Base-by-base conservation (phyloP, 2,888 invertebrate species). In the Cantharis nigra region DNA sequence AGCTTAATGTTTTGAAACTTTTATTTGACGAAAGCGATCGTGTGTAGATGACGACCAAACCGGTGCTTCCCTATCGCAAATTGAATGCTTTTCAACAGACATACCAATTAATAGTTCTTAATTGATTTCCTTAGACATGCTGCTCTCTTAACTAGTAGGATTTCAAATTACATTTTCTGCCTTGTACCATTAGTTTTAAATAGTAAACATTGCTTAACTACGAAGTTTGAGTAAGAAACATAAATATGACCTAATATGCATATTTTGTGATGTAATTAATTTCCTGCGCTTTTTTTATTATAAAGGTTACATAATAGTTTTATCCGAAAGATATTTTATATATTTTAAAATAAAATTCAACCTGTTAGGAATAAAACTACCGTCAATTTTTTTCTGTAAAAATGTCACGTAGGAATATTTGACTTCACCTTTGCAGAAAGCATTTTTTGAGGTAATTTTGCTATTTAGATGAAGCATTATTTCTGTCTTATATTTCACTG, bases 91-190 rank as follows among this genome's bases (percentile, higher is more conserved):
- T 72, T 72, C 65, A 72, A 23, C 72, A 67, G 49, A 49, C 49
- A 33, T 33, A 65, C 18, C 30, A 72, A 72, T 72, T 72, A 72
- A 67, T 49, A 67, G 20, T 67, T 72, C 65, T 20, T 49, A 72
- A 72, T 72, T 67, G 72, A 72, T 72, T 72, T 65, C 65, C 16
- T 28, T 20, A 67, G 67, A 20, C 67, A 30, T 49, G 30, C 11
- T 65, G 72, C 67, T 20, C 49, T 26, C 18, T 72, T 33, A 33
- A 33, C 33, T n/a, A 33, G n/a, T 33, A 33, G 13, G 33, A 33
- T 13, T 33, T 33, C 33, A 33, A 33, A n/a, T 33, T 33, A 33
- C 33, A 13, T 33, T 33, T 33, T 13, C 5, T 33, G 33, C 5
- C 3, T n/a, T 13, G 13, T n/a, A 33, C 33, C 33, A 33, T 13